Conservation (phyloP, 2,113 vertebrate species). For the Semnornis frantzii region DNA sequence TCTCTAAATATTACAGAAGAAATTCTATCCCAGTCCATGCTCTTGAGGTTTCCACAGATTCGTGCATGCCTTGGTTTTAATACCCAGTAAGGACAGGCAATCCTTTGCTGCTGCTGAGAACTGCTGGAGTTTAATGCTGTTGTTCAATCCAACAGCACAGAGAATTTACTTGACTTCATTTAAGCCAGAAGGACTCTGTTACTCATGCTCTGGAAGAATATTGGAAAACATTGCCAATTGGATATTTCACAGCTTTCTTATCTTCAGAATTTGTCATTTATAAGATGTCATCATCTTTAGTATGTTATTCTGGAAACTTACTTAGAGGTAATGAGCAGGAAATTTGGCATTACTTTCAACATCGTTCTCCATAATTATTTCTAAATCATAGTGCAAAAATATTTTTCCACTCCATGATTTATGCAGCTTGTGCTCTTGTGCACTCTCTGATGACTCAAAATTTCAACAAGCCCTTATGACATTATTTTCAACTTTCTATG, state of each 20-base stretch:
- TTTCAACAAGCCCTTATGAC: constrained; percentile 40
- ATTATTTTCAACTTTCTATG: constrained; percentile 20
- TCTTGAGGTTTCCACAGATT: not conserved
- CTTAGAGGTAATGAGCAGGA: constrained; percentile 60
- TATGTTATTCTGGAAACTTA: constrained; percentile 51
- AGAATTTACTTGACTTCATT: not conserved
- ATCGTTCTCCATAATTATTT: constrained; percentile 55
- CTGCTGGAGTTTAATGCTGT: not conserved
- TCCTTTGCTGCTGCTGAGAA: not conserved
- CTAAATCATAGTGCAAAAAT: constrained; percentile 60
- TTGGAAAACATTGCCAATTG: constrained; percentile 29
- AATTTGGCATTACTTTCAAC: constrained; percentile 60
- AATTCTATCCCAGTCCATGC: not conserved
- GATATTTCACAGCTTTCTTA: constrained; percentile 29
- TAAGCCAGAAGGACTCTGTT: not conserved
- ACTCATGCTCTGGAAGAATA: not conserved
- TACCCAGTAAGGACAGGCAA: not conserved
- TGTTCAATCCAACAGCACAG: not conserved
- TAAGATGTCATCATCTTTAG: constrained; percentile 42
- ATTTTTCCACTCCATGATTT: constrained; percentile 54
- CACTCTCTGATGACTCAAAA: constrained; percentile 60
- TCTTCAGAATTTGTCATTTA: constrained; percentile 33
- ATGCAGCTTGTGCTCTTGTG: constrained; percentile 50
- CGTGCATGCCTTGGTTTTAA: not conserved
- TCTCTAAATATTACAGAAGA: not conserved